Base-by-base conservation (phyloP, 1,140 invertebrate genomes). In the Nylanderia fulva region DNA sequence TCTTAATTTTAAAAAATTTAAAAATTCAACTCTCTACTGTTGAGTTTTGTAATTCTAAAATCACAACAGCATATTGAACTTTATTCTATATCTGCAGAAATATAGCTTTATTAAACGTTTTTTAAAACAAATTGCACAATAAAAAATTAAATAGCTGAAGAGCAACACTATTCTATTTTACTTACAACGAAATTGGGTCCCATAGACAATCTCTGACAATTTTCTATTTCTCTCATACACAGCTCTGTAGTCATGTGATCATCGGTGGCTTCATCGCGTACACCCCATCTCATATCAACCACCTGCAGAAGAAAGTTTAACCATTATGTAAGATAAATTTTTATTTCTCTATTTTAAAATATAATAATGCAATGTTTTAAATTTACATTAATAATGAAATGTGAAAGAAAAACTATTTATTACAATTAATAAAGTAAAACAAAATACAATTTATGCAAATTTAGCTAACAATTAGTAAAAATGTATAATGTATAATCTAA, bases 161-260 rank as follows among this genome's bases (percentile, higher is more conserved):
- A 36, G 15, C 36, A 61, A 61, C 8, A 48, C 45, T 48, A 29
- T 63, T 33, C 3, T 11, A 8, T 0, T 82, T 56, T 69, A 92
- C 93, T 95, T 94, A 98, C 97, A 89, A 99, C 98, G 95, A 99
- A 99, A 94, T 99, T 99, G 0, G 99, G 99, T 0, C 99, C 99
- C 97, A 99, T 99, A 0, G 99, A 99, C 0, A 99, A 95, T 18
- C 99, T 95, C 94, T 99, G 99, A 93, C 99, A 99, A 94, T 99
- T 99, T 94, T 98, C 97, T 82, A 99, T 99, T 95, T 99, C 99
- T 85, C 98, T 97, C 98, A 99, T 99, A 93, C 99, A 99, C 0
- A 99, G 96, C 91, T 99, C 98, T 0, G 99, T 99, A 9, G 99
- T 99, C 98, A 99, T 99, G 95, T 99, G 99, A 96, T 99, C 99